Conservation (phyloP, 1,140 invertebrate genomes). For the Kradibia gibbosae region DNA sequence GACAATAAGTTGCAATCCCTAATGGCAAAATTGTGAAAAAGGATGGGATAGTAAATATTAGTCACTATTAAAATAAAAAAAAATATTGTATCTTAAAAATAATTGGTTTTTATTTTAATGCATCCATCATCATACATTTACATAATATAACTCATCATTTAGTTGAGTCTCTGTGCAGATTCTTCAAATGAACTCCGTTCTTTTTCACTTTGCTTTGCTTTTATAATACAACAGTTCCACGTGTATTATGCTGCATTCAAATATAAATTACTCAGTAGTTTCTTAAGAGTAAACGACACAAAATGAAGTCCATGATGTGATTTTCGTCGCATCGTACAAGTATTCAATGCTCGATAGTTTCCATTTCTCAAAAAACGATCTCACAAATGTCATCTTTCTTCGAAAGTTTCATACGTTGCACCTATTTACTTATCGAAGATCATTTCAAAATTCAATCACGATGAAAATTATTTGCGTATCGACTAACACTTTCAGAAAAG, state of each 20-base stretch:
- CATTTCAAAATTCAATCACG: neutral
- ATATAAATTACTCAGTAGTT: slow-evolving; percentile 54
- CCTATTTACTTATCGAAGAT: neutral
- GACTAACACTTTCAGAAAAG: neutral
- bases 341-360: slow-evolving; percentile 13
- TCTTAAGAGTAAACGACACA: slow-evolving; percentile 50
- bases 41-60: neutral
- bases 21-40: neutral
- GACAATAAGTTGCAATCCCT: neutral
- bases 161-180: slow-evolving; percentile 60
- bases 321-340: slow-evolving; percentile 2
- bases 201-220: slow-evolving; percentile 48
- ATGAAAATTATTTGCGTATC: neutral
- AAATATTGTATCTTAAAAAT: slow-evolving; percentile 68
- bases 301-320: slow-evolving; percentile 26
- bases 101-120: slow-evolving; percentile 71
- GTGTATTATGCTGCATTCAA: slow-evolving; percentile 57
- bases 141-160: slow-evolving; percentile 63
- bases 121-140: slow-evolving; percentile 68
- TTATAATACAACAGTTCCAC: slow-evolving; percentile 59
- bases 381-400: slow-evolving; percentile 12
- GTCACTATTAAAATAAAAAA: slow-evolving; percentile 17
- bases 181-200: slow-evolving; percentile 56
- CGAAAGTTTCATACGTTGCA: neutral
- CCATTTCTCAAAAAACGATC: slow-evolving; percentile 23